Evolutionary conservation across 2,888 invertebrate species (phyloP).

Genomic region (Polia nebulosa): DNA sequence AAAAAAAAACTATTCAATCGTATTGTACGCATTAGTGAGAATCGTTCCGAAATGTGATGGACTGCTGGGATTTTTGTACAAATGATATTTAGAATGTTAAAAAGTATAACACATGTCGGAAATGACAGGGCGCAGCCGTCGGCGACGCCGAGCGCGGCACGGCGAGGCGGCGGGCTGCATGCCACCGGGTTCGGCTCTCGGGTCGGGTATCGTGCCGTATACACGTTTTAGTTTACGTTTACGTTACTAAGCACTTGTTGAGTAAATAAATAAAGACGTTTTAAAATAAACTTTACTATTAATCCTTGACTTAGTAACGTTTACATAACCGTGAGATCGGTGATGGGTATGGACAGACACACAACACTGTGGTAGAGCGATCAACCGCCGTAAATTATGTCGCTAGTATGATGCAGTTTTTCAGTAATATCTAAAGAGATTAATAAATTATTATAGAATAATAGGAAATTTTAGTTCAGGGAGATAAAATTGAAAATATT

Average conservation of each 20-base stretch:
- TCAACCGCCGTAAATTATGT: conserved; percentile 26
- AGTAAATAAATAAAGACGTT: conserved; percentile 88
- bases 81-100: conserved; percentile 71
- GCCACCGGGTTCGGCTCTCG: conserved; percentile 76
- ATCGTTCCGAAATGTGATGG: conserved; percentile 59
- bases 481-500: neutral
- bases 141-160: conserved; percentile 54
- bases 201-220: conserved; percentile 75
- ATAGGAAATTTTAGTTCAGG: neutral
- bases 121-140: conserved; percentile 72
- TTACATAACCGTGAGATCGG: conserved; percentile 84
- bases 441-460: too few relatives aligned
- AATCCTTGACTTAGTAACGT: conserved; percentile 87
- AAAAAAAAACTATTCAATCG: conserved; percentile 16
- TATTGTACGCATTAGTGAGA: conserved; percentile 47
- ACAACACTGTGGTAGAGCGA: conserved; percentile 53
- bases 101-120: conserved; percentile 76
- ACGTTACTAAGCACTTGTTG: conserved; percentile 89
- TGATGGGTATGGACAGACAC: conserved; percentile 63
- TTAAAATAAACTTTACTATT: conserved; percentile 88
- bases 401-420: conserved; percentile 35
- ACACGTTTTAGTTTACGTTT: conserved; percentile 84
- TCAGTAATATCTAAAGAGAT: neutral
- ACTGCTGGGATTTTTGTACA: conserved; percentile 62
- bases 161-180: conserved; percentile 61